These are phyloP conservation scores for Glyptemys insculpta DNA, from an alignment of 2,797 vertebrate species.

Conservation along the genomic window DNA sequence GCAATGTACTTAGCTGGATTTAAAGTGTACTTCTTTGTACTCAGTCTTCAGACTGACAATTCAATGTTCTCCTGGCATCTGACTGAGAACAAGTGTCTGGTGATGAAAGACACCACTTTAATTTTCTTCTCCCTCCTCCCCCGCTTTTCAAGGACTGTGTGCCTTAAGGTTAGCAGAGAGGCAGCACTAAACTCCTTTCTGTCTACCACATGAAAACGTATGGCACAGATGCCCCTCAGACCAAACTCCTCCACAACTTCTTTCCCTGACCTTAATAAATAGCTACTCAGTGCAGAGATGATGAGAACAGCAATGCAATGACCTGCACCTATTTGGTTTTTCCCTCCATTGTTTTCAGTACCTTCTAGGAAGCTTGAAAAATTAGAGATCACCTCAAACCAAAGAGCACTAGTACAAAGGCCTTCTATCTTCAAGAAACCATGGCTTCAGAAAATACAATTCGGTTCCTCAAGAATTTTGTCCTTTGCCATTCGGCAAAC, in stretches of 20 bases:
- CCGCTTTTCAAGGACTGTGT: background rate
- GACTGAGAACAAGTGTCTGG: background rate
- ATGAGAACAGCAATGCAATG: background rate
- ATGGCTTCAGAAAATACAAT: background rate
- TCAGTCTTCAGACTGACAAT: slow-evolving; percentile 29
- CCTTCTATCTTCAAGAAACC: background rate
- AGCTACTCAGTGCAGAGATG: background rate
- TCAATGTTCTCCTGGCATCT: background rate
- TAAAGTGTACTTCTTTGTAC: background rate
- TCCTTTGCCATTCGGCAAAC: background rate
- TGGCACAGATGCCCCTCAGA: background rate
- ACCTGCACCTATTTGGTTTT: background rate
- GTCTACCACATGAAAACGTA: background rate
- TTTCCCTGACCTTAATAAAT: background rate
- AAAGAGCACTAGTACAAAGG: background rate
- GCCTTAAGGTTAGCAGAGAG: background rate
- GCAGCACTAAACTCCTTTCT: background rate
- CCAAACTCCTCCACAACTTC: background rate
- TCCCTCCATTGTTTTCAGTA: background rate
- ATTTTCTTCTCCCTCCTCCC: background rate
- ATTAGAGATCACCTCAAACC: rapidly evolving
- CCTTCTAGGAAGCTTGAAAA: background rate
- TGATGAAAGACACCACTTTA: background rate
- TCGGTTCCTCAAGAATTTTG: background rate
- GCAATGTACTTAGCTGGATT: background rate